phyloP scores from a whole-genome alignment of 2,113 vertebrate genomes.

The Zosterops borbonicus region DNA sequence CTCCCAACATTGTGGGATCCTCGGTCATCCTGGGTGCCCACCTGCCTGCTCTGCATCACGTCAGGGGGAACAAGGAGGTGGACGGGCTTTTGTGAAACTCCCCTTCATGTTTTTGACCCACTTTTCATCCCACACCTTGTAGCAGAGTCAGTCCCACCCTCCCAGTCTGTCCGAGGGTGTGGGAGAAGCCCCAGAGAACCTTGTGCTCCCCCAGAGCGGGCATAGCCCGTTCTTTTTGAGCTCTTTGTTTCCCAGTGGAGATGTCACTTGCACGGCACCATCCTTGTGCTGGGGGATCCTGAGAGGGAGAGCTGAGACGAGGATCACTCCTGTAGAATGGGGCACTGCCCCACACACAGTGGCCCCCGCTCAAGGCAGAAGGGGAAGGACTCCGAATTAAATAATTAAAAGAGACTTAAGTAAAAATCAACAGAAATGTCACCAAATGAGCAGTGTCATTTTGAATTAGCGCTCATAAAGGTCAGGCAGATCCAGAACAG shows the following conservation, averaged over 20 bases:
- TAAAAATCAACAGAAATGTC: constrained; percentile 72
- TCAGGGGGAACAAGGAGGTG: not conserved
- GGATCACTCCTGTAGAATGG: accelerated
- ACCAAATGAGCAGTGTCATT: constrained; percentile 67
- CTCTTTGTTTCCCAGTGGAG: not conserved
- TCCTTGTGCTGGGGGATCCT: not conserved
- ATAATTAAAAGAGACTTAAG: constrained; percentile 70
- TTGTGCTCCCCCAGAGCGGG: not conserved
- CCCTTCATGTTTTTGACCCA: accelerated
- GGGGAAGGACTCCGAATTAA: constrained; percentile 30
- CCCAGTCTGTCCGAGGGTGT: not conserved
- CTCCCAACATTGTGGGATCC: not conserved
- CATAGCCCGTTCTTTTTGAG: accelerated
- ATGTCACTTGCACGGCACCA: not conserved
- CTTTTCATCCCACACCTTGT: not conserved
- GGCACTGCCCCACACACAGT: not conserved
- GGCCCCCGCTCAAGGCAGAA: not conserved
- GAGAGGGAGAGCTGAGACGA: accelerated
- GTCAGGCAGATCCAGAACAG: constrained; percentile 56
- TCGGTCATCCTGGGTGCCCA: not conserved
- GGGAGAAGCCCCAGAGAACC: not conserved
- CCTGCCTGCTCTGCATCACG: not conserved
- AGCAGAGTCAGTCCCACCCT: not conserved
- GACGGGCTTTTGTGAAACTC: not conserved
- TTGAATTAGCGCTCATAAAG: constrained; percentile 65